Conservation (phyloP, 1,140 invertebrate genomes). For the Drosophila athabasca region DNA sequence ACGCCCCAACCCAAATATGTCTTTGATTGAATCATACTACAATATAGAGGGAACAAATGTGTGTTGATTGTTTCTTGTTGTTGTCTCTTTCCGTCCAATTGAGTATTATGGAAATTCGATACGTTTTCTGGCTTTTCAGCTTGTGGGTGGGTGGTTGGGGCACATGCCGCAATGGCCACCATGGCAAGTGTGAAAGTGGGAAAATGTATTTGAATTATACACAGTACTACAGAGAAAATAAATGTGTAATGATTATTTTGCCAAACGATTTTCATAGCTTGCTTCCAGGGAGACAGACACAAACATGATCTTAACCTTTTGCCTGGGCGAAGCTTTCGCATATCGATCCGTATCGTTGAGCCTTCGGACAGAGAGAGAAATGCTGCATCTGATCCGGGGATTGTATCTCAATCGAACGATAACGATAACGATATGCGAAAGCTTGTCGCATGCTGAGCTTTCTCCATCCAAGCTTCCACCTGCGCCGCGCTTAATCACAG, state of each 20-base stretch:
- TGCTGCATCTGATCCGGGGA: too few relatives aligned
- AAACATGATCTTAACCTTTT: conserved; percentile 47
- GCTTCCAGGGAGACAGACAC: conserved; percentile 53
- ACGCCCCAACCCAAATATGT: conserved; percentile 82
- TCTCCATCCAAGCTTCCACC: conserved; percentile 28
- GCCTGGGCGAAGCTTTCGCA: conserved; percentile 39
- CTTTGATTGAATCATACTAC: conserved; percentile 80
- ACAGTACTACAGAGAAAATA: background rate
- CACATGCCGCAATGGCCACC: conserved; percentile 5
- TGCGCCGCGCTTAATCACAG: conserved; percentile 31
- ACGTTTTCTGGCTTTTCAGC: conserved; percentile 64
- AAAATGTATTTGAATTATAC: conserved; percentile 46
- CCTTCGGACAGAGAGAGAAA: conserved; percentile 1
- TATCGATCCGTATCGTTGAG: conserved; percentile 21
- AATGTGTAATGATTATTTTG: too few relatives aligned
- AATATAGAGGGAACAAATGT: conserved; percentile 35
- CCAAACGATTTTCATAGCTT: conserved; percentile 36
- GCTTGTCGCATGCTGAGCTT: background rate
- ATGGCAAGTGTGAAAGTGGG: conserved; percentile 16
- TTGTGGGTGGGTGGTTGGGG: conserved; percentile 23
- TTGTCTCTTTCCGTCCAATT: conserved; percentile 77
- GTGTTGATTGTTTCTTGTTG: conserved; percentile 73
- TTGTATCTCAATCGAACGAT: background rate
- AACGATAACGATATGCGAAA: background rate
- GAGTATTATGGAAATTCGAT: conserved; percentile 83